Percentiles rank a stretch among this genome's conserved stretches.
These are phyloP conservation scores for Haplochromis burtoni DNA, from an alignment of 2,113 vertebrate species.

Conservation along the genomic window DNA sequence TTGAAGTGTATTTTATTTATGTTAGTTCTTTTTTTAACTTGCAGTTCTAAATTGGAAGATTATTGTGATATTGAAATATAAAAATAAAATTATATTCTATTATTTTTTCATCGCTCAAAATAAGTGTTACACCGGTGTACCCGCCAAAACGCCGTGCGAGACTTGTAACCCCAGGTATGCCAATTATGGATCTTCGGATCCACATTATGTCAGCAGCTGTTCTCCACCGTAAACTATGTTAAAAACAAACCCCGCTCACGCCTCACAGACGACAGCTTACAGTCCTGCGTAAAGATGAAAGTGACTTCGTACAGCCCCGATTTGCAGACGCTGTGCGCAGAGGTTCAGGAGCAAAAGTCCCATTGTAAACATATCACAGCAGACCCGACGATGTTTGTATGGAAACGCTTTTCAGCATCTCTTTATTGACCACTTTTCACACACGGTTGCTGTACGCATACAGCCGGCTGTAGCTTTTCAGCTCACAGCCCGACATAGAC, in stretches of 20 bases:
- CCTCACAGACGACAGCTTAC: no score
- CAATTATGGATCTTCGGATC: neutral
- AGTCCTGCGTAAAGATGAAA: no score
- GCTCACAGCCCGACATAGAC: no score
- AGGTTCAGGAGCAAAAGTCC: rapidly evolving
- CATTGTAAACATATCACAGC: no score
- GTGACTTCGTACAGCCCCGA: no score
- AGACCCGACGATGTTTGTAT: rapidly evolving
- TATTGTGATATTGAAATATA: neutral
- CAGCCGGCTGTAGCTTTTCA: no score
- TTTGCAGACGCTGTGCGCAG: no score
- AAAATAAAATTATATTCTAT: neutral
- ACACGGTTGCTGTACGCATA: no score
- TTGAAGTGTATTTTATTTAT: neutral
- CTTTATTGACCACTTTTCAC: no score
- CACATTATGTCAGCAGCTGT: neutral
- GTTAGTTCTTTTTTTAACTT: neutral
- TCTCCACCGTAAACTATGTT: neutral
- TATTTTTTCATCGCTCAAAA: neutral
- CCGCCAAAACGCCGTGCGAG: neutral
- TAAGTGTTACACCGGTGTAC: rapidly evolving
- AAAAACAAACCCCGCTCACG: neutral
- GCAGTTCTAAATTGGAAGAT: neutral
- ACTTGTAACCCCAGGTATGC: neutral
- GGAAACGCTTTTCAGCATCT: no score